Base-by-base conservation (phyloP, 2,113 vertebrate genomes). In the Drymodes brunneopygia region DNA sequence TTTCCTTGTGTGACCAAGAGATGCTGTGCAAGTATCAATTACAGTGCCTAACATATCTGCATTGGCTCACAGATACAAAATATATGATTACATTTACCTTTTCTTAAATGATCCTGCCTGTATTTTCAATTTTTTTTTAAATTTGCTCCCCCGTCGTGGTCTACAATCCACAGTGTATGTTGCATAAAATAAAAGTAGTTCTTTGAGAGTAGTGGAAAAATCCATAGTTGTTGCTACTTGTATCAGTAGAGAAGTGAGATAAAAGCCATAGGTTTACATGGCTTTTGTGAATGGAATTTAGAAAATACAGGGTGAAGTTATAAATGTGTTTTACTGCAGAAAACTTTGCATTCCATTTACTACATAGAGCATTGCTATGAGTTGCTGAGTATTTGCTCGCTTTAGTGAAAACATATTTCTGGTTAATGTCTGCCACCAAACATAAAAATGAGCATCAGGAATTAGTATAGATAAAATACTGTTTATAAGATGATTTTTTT, bases 331-430 rank as follows among this genome's bases (percentile, higher is more conserved):
- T 86, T 82, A 27, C 11, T 35, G 40, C 27, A 57, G 36, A 64
- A 85, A 93, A 50, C 9, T 58, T 89, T 22, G 18, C 10, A 48
- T 80, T 64, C 8, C 5, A 3, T 82, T 92, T 67, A 6, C 25
- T 48, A 6, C 17, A 8, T 18, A 0, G 5, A 28, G 13, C 0
- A 0, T 51, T 72, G 33, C 11, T 44, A 3, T 36, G 50, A 74
- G 28, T 13, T n/a, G 2, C 15, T 64, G 62, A 82, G 10, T 48
- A 40, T 53, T 80, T 69, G 3, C 12, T 73, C 1, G 10, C 60
- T 87, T 25, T 48, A 38, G 42, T 77, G 40, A 57, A 44, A 86
- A 36, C 0, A 1, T 17, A 19, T n/a, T 65, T 81, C n/a, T 53
- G 23, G 9, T 40, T 81, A 54, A 51, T 56, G 13, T 35, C 38